A percentile compares a stretch with the other conserved stretches of the same genome.
phyloP scores from a whole-genome alignment of 2,797 vertebrate species.

The Lophius americanus region DNA sequence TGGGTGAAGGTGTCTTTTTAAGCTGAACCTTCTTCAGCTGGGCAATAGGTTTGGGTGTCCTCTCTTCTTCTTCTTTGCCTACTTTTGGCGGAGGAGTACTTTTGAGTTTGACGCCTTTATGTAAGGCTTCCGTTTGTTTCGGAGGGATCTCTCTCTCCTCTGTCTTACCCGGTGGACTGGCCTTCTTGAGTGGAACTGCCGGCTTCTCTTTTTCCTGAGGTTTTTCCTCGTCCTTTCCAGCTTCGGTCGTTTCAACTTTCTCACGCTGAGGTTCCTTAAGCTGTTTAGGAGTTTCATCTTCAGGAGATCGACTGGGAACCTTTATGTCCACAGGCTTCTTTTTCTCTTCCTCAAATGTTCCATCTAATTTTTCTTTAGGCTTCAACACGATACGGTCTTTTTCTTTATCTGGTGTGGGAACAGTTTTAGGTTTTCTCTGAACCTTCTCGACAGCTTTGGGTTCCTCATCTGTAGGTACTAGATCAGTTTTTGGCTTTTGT shows the following conservation, averaged over 20 bases:
- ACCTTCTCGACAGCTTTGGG: constrained; percentile 32
- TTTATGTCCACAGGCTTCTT: constrained; percentile 45
- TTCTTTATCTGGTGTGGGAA: constrained; percentile 50
- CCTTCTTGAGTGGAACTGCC: constrained; percentile 22
- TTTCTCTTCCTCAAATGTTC: constrained; percentile 22
- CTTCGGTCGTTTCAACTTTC: constrained; percentile 20
- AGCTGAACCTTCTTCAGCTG: constrained; percentile 60
- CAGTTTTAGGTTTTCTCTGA: constrained; percentile 38
- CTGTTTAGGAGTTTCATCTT: constrained; percentile 30
- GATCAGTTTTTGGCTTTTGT: constrained; percentile 35
- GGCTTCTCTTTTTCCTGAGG: constrained; percentile 23
- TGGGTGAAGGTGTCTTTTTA: constrained; percentile 69
- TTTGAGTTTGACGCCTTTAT: constrained; percentile 47
- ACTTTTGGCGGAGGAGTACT: constrained; percentile 41
- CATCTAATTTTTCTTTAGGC: constrained; percentile 47
- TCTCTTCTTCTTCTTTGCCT: constrained; percentile 28
- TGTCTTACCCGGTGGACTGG: constrained; percentile 42
- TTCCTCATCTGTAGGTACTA: constrained; percentile 38
- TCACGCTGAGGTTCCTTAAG: constrained; percentile 20
- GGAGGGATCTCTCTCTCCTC: constrained; percentile 30
- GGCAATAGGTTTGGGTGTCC: constrained; percentile 47
- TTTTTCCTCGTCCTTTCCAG: constrained; percentile 29
- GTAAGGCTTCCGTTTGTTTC: constrained; percentile 50
- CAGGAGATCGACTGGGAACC: constrained; percentile 10
- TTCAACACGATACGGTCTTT: constrained; percentile 56